These are phyloP conservation scores for Eumaeus atala DNA, from an alignment of 1,140 invertebrate species.

Conservation along the genomic window DNA sequence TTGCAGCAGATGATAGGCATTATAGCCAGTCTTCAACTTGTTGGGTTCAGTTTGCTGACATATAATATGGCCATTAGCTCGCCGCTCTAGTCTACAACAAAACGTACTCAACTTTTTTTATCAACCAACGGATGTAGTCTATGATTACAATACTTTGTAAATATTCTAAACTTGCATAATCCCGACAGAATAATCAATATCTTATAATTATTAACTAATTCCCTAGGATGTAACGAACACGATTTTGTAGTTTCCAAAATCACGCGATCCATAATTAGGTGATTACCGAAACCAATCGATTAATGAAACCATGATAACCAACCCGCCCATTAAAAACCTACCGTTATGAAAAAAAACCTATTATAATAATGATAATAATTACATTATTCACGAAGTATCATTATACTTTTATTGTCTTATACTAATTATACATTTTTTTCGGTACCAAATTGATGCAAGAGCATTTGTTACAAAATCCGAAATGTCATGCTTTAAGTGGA, in stretches of 20 bases:
- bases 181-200: too few species aligned
- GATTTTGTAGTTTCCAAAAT: constrained; percentile 65
- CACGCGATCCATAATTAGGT: constrained; percentile 63
- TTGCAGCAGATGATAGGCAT: too few species aligned
- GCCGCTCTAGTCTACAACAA: too few species aligned
- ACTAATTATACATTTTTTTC: constrained; percentile 73
- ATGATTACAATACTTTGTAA: too few species aligned
- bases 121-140: too few species aligned
- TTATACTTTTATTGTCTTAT: constrained; percentile 73
- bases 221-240: constrained; percentile 38
- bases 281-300: constrained; percentile 73
- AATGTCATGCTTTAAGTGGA: constrained; percentile 73
- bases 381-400: constrained; percentile 69
- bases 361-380: constrained; percentile 73
- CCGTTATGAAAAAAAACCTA: constrained; percentile 66
- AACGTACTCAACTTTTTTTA: too few species aligned
- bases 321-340: constrained; percentile 53
- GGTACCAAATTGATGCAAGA: constrained; percentile 69
- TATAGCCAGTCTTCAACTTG: too few species aligned
- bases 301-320: constrained; percentile 63
- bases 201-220: constrained; percentile 3
- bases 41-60: too few species aligned
- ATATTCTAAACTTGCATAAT: too few species aligned
- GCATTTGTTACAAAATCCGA: constrained; percentile 72
- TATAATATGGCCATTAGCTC: too few species aligned